Base-by-base conservation (phyloP, 2,888 invertebrate genomes). In the Marasmarcha lunaedactyla region DNA sequence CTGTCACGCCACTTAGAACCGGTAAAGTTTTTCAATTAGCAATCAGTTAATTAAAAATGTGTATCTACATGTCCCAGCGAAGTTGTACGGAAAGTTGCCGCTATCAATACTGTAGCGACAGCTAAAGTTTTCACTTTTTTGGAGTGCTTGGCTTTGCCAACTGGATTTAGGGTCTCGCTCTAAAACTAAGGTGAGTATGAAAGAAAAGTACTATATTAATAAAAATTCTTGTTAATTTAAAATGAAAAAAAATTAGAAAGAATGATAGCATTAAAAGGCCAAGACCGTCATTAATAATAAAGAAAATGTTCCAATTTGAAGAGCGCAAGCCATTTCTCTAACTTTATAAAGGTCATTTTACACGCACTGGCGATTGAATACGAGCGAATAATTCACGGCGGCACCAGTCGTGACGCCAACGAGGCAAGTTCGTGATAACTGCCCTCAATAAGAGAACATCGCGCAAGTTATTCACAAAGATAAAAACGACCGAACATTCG, bases 381-480 rank as follows among this genome's bases (percentile, higher is more conserved):
- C 56, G 65, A 67, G 66, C 72, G 65, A 60, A 70, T 71, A 70
- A 78, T 69, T 74, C 71, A 59, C 47, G 52, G 59, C 63, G 58
- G 66, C 71, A 65, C 68, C 66, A 62, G 59, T 62, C 63, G 63
- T 64, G 71, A 73, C 70, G 67, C 53, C 63, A 73, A 78, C 68
- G 71, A 69, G 67, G 67, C 62, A 79, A 78, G 61, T 79, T 73
- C 59, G 49, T 57, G 57, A 68, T 68, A 59, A 68, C 63, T 63
- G 63, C 63, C 57, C 60, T 63, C 68, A 69, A 77, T 71, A 71
- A 71, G 74, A 71, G 79, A 74, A 78, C 72, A 77, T 76, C 68
- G 64, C 58, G 54, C 56, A 76, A 77, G 65, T 78, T 76, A 52
- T 60, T 62, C 61, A 63, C 66, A 65, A 65, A 69, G 66, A 71